Percentiles rank a stretch among this genome's conserved stretches.
These are phyloP conservation scores for Actinemys pallida DNA, from an alignment of 2,113 vertebrate genomes.

Conservation along the genomic window DNA sequence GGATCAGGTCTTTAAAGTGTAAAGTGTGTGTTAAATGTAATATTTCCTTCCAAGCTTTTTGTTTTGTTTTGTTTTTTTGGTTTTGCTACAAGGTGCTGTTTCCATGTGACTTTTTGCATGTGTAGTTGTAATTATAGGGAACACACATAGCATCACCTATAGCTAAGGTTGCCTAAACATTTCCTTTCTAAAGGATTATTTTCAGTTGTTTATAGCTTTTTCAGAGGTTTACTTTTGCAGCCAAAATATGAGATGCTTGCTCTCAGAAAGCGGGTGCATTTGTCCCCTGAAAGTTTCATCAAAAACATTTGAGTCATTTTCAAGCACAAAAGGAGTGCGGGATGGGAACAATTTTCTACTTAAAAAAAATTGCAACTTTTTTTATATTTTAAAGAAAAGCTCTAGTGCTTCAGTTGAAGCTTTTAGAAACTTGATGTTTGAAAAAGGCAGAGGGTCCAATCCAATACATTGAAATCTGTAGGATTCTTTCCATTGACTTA, in stretches of 20 bases:
- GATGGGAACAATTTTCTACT: not conserved
- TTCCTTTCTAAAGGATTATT: not conserved
- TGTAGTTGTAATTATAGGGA: not conserved
- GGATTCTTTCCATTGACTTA: not conserved
- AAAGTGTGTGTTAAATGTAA: not conserved
- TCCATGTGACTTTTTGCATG: not conserved
- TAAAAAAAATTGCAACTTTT: conserved; percentile 4
- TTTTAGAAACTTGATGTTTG: conserved; percentile 6
- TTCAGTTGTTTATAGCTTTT: not conserved
- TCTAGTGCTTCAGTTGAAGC: conserved; percentile 9
- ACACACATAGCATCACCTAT: not conserved
- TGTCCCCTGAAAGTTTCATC: not conserved
- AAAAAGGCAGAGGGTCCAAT: not conserved
- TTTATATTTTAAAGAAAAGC: not conserved
- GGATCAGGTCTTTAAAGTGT: not conserved
- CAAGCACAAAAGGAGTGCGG: conserved; percentile 3
- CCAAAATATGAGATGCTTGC: not conserved
- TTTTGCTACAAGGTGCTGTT: conserved; percentile 2
- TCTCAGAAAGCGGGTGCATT: not conserved
- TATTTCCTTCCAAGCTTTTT: not conserved
- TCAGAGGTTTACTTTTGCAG: not conserved
- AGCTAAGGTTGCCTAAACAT: not conserved
- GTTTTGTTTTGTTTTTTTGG: not conserved
- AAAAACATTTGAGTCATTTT: not conserved
- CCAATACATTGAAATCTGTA: accelerated